A percentile compares a stretch with the other conserved stretches of the same genome.
Evolutionary conservation across 2,113 vertebrate genomes (phyloP).

Genomic region (Gorsachius goisagi): DNA sequence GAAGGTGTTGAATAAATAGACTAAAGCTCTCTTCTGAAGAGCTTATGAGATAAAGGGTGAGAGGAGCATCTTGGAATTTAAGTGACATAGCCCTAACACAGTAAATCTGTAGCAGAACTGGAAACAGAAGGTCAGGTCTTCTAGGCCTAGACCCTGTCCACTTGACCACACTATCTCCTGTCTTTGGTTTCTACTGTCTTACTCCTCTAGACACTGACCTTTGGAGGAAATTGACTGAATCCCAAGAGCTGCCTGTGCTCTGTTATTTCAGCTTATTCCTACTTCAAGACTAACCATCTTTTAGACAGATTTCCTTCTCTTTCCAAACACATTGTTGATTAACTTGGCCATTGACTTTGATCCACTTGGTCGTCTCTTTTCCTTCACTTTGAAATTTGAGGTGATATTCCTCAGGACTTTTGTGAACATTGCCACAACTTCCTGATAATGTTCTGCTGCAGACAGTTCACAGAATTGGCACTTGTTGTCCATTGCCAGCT

Average conservation of each 20-base stretch:
- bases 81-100: neutral
- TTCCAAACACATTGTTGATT: conserved; percentile 89
- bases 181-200: neutral
- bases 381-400: conserved; percentile 75
- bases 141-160: neutral
- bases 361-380: conserved; percentile 82
- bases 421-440: conserved; percentile 83
- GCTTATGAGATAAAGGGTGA: neutral
- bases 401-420: conserved; percentile 76
- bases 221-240: neutral
- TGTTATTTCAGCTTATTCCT: neutral
- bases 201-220: neutral
- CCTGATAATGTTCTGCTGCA: conserved; percentile 85
- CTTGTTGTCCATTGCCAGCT: conserved; percentile 76
- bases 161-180: neutral
- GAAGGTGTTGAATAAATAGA: neutral
- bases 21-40: neutral
- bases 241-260: neutral
- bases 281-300: neutral
- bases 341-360: conserved; percentile 88
- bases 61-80: neutral
- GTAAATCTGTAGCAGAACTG: neutral
- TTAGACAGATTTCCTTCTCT: conserved; percentile 88
- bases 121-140: neutral
- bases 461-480: conserved; percentile 90